Percentiles rank a stretch among this genome's conserved stretches.
Evolutionary conservation across 2,797 vertebrate species (phyloP).

Genomic region (Falco columbarius): DNA sequence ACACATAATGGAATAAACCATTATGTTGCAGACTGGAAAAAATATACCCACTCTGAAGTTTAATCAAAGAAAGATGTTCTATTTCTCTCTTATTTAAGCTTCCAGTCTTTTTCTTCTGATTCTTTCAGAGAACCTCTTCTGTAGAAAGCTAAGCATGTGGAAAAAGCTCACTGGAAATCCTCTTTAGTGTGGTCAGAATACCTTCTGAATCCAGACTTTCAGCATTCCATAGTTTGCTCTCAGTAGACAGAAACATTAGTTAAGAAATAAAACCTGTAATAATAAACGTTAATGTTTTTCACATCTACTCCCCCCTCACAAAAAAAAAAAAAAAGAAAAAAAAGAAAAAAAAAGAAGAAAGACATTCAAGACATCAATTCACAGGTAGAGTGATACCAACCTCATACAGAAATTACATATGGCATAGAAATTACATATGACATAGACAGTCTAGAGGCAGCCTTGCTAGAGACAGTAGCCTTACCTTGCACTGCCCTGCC

Average conservation of each 20-base stretch:
- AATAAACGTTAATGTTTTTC: not conserved
- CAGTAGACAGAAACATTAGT: not conserved
- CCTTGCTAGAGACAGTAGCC: not conserved
- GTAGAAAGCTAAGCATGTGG: not conserved
- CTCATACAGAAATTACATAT: not conserved
- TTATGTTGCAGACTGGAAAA: not conserved
- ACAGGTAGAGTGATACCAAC: not conserved
- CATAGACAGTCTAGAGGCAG: not conserved
- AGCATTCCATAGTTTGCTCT: not conserved
- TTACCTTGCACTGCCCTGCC: conserved; percentile 90
- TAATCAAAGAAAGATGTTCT: not conserved
- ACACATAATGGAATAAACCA: not conserved
- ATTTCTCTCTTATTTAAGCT: not conserved
- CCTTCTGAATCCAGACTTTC: not conserved
- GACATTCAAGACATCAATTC: not conserved
- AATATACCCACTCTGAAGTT: not conserved
- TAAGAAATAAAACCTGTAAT: not conserved
- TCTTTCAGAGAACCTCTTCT: not conserved
- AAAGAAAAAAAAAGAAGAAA: no score
- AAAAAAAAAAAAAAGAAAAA: fast-evolving
- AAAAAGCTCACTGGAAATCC: not conserved
- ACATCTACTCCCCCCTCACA: not conserved
- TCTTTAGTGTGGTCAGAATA: not conserved
- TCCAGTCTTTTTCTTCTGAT: not conserved
- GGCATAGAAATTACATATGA: no score